Percentiles rank a stretch among this genome's conserved stretches.
Conservation (phyloP, 1,140 invertebrate genomes). For the Capitella teleta region DNA sequence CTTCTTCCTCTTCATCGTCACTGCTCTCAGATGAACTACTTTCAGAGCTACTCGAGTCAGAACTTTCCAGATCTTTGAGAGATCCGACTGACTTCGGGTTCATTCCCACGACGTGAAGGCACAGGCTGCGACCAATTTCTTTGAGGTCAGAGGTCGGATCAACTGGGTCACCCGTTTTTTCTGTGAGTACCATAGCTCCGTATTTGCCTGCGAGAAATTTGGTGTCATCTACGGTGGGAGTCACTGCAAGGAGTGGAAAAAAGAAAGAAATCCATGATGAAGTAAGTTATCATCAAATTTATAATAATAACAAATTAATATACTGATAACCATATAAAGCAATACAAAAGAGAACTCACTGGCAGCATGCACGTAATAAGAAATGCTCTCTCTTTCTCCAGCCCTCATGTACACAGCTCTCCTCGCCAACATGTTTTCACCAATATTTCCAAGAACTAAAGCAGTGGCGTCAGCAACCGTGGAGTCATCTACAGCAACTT, state of each 20-base stretch:
- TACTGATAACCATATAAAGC: no score
- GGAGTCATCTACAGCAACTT: no score
- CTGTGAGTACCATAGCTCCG: slow-evolving; percentile 64
- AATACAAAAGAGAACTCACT: slow-evolving; percentile 17
- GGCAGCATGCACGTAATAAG: slow-evolving; percentile 20
- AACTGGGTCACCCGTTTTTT: slow-evolving; percentile 16
- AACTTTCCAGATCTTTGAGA: slow-evolving; percentile 45
- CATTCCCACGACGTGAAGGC: slow-evolving; percentile 87
- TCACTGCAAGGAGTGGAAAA: no score
- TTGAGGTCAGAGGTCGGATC: slow-evolving; percentile 34
- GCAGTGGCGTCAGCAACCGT: slow-evolving; percentile 72
- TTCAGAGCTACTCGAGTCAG: no score
- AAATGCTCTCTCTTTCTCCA: slow-evolving; percentile 7
- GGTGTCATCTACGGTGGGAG: slow-evolving; percentile 8
- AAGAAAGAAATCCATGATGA: no score
- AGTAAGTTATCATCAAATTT: not conserved
- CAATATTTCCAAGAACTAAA: slow-evolving; percentile 68
- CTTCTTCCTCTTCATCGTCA: slow-evolving; percentile 13
- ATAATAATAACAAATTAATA: not conserved
- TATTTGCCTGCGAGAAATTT: slow-evolving; percentile 58
- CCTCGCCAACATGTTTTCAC: slow-evolving; percentile 75
- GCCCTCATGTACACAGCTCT: slow-evolving; percentile 50
- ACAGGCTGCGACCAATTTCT: slow-evolving; percentile 58
- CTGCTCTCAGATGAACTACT: slow-evolving; percentile 32
- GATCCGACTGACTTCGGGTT: slow-evolving; percentile 68